phyloP scores from a whole-genome alignment of 2,888 invertebrate genomes.

The Drepanosiphum platanoidis region DNA sequence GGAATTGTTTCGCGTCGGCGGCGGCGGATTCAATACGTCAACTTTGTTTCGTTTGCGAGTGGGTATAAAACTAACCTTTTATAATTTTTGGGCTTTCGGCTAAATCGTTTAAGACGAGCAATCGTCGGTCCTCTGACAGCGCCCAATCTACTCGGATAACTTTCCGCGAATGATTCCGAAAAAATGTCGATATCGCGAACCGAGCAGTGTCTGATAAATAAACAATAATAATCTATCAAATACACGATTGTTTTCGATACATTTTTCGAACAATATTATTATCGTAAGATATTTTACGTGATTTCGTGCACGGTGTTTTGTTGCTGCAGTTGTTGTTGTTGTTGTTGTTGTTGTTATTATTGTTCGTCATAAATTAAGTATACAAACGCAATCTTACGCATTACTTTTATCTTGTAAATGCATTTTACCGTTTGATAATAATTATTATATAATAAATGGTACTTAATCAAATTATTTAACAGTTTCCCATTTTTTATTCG shows the following conservation, averaged over 20 bases:
- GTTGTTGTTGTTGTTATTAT: too few relatives aligned
- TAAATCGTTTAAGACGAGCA: not conserved
- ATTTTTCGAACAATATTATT: not conserved
- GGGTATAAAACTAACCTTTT: conserved; percentile 27
- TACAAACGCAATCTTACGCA: not conserved
- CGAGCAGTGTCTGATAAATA: not conserved
- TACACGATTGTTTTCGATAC: not conserved
- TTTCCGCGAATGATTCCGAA: not conserved
- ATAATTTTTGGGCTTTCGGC: not conserved
- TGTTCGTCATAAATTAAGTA: conserved; percentile 7
- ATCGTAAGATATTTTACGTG: not conserved
- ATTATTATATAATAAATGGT: conserved; percentile 37
- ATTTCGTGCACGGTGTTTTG: not conserved
- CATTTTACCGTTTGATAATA: not conserved
- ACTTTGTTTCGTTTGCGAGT: not conserved
- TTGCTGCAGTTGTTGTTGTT: too few relatives aligned
- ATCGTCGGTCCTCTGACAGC: conserved; percentile 12
- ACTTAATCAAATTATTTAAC: conserved; percentile 31
- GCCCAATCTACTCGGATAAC: conserved; percentile 27
- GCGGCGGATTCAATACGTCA: not conserved
- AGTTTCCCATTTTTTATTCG: conserved; percentile 20
- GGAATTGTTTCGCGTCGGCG: not conserved
- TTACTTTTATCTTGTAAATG: not conserved
- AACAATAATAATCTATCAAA: not conserved
- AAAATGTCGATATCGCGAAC: not conserved